Evolutionary conservation across 2,797 vertebrate species (phyloP), one percentile per base, ranked within the genome.

Genomic region (Vireo griseus): DNA sequence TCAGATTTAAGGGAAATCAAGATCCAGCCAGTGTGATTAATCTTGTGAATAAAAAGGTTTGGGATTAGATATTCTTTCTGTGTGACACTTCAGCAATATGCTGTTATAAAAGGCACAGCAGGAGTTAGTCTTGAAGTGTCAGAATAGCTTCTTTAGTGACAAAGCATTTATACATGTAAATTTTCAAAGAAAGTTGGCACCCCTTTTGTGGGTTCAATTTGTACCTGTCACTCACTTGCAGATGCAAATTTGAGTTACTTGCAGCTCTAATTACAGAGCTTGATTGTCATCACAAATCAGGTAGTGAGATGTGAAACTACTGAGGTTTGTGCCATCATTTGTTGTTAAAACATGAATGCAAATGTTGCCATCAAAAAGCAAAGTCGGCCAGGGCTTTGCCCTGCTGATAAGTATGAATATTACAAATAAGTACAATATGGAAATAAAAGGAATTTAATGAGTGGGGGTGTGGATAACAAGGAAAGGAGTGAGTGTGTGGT

Each of bases 231-330:
- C 57, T 94, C 91, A 89, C 65, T 90, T 61, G 39, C 75, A 55
- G 74, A 82, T 96, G 94, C 93, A 95, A 92, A 91, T 95, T 86
- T 69, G 62, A 94, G 76, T 90, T 90, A 62, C 88, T 90, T 86
- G 82, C 86, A 86, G 91, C 90, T 94, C 92, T 96, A 96, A 95
- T 94, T 96, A 93, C 86, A 71, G 75, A 61, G 19, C 75, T 93
- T 85, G 93, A 91, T 95, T 95, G 93, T 95, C 86, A 91, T 94
- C 93, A 58, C 86, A 91, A 90, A 91, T 92, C 92, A 88, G 94
- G 93, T 91, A 90, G 88, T 44, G 72, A 92, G 91, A 96, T 88
- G 73, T 61, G 90, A 92, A 94, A 90, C 1, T 33, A 44, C 76
- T 57, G 76, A 91, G 69, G 51, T 61, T 83, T 95, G 47, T 94